Evolutionary conservation across 2,113 vertebrate genomes (phyloP).

Genomic region (Ceyx margarethae): DNA sequence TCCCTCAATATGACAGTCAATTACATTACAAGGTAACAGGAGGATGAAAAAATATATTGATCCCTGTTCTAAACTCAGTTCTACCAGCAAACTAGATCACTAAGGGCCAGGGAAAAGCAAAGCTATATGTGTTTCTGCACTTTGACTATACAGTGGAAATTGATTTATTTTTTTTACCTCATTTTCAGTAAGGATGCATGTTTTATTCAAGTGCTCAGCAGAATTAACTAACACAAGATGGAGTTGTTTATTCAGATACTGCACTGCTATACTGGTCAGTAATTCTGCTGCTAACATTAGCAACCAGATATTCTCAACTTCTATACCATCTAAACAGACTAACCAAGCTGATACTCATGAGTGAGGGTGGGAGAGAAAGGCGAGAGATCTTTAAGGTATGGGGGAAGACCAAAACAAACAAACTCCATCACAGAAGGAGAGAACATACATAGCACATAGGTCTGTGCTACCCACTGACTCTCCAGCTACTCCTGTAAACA

Average conservation of each 20-base stretch:
- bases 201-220: background rate
- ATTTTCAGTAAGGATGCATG: background rate
- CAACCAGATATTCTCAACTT: background rate
- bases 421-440: background rate
- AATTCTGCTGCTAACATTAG: background rate
- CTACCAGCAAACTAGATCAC: background rate
- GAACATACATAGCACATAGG: background rate
- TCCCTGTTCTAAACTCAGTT: background rate
- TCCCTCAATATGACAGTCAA: background rate
- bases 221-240: background rate
- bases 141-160: background rate
- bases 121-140: background rate
- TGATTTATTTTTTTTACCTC: background rate
- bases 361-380: background rate
- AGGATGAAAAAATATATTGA: background rate
- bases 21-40: background rate
- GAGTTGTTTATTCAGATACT: background rate
- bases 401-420: fast-evolving
- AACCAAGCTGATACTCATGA: background rate
- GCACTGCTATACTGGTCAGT: background rate
- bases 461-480: background rate
- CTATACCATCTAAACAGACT: background rate
- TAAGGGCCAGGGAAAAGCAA: background rate
- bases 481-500: background rate
- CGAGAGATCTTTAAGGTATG: background rate